Base-by-base conservation (phyloP, 2,888 invertebrate species). In the Augochlorella aurata region DNA sequence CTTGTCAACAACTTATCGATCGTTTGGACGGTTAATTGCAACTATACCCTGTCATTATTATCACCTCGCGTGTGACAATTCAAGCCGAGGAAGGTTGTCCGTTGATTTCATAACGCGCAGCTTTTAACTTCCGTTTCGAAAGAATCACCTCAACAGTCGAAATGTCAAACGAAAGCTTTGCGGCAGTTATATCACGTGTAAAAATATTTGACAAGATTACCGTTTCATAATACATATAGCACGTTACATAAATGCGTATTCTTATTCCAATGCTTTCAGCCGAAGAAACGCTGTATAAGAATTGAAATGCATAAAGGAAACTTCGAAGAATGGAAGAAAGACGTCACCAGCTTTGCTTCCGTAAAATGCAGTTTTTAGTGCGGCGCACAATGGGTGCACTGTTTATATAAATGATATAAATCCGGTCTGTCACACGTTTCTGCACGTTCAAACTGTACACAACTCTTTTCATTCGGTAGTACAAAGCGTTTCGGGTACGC, bases 171-270 rank as follows among this genome's bases (percentile, higher is more conserved):
- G 63, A 63, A 44, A 63, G 38, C 63, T 63, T 18, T 3, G 29
- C 61, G 8, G 16, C 38, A 38, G 63, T 18, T 44, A 18, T 18
- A 29, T 61, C 63, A 38, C 63, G 63, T 16, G 16, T 9, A 29
- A 29, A 63, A 38, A 29, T 63, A 38, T 63, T 63, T 63, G n/a
- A 63, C 44, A 1, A 44, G 63, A 63, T 63, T 63, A 63, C 18
- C 9, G 63, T 63, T 63, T 63, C 63, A 63, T 63, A 44, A 63
- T 63, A 38, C 24, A 38, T 29, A 38, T n/a, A 63, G 18, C 38
- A 18, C 16, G 16, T 61, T 63, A 63, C 29, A 5, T 63, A 63
- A 63, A 63, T n/a, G 29, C 38, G 38, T n/a, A 29, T 29, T 63
- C 4, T n/a, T 44, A 18, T 63, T 63, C 12, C 4, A 44, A n/a